Evolutionary conservation across 1,140 invertebrate genomes (phyloP), one percentile per base, ranked within the genome.

Genomic region (Drosophila kohkoa): DNA sequence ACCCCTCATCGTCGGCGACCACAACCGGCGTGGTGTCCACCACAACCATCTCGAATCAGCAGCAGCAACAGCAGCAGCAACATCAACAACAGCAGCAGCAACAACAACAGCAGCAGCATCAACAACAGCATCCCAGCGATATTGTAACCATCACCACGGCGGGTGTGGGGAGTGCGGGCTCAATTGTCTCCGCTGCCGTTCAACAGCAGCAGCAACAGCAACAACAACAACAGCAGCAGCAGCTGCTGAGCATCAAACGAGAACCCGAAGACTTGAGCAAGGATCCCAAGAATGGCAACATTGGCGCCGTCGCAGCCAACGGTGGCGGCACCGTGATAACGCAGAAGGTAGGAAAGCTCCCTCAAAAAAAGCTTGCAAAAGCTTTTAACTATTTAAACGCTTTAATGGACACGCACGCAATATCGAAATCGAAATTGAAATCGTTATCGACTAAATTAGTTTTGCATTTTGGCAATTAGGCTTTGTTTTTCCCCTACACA

Each of bases 241-340:
- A 92, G 49, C 77, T 88, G 64, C 89, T 92, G 64, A 92, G 78
- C 79, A 92, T 92, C 80, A 92, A 92, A 78, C 88, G 92, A 63
- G 92, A 92, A 69, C 92, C 92, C 64, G 92, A 92, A 86, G 92
- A 92, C 76, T 70, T 92, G 70, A 92, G 92, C 73, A 92, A 92
- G 82, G 92, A 92, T 79, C 92, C 92, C 30, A 92, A 92, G 67
- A 92, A 89, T 68, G 83, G 74, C 64, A 87, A 52, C 64, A 75
- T 76, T 64, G 69, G 67, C 64, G 77, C 60, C 43, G 77, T 58
- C 43, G 51, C 74, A 5, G 72, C 81, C 7, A 82, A 81, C 55
- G 80, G 76, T 52, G 63, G 60, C 49, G 79, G 80, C 13, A 77
- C 85, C 48, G 83, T 81, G 70, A 86, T 85, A 79, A 85, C 83